These are phyloP conservation scores for Steinernema khuongi DNA, from an alignment of 1,140 invertebrate species.

Conservation along the genomic window DNA sequence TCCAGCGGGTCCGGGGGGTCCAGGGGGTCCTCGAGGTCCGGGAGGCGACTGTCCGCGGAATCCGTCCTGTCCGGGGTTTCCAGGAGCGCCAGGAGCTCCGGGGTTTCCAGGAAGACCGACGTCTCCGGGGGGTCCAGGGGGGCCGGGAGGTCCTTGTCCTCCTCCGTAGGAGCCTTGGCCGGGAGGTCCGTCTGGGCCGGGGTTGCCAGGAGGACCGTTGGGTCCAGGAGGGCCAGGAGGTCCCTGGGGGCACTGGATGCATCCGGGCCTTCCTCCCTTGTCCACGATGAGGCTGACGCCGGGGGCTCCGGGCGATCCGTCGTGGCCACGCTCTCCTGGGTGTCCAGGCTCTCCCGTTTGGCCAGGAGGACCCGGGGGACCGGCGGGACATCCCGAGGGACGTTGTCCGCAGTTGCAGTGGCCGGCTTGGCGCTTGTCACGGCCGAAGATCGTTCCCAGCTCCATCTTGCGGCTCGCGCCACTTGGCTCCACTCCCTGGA, in stretches of 20 bases:
- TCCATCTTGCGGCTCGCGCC: neutral
- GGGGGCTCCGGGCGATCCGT: neutral
- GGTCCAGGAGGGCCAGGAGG: neutral
- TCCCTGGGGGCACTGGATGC: neutral
- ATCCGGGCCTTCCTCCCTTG: neutral
- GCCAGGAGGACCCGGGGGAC: neutral
- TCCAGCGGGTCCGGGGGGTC: neutral
- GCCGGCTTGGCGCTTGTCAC: neutral
- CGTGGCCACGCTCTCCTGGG: neutral
- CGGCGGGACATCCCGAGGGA: too few relatives aligned
- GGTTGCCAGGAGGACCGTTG: neutral
- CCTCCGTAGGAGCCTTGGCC: neutral
- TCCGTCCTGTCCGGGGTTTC: neutral
- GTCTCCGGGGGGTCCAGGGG: neutral
- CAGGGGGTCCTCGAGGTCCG: neutral
- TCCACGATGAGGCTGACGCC: neutral
- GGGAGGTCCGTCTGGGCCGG: neutral
- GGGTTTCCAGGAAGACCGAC: neutral
- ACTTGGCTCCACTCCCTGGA: neutral
- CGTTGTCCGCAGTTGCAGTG: neutral
- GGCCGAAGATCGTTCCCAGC: neutral
- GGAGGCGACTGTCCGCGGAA: neutral
- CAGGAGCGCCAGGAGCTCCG: slow-evolving; percentile 19
- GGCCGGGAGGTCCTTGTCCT: slow-evolving; percentile 2
- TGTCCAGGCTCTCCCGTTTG: neutral